Evolutionary conservation across 1,140 invertebrate species (phyloP).

Genomic region (Tetramorium simillimum): DNA sequence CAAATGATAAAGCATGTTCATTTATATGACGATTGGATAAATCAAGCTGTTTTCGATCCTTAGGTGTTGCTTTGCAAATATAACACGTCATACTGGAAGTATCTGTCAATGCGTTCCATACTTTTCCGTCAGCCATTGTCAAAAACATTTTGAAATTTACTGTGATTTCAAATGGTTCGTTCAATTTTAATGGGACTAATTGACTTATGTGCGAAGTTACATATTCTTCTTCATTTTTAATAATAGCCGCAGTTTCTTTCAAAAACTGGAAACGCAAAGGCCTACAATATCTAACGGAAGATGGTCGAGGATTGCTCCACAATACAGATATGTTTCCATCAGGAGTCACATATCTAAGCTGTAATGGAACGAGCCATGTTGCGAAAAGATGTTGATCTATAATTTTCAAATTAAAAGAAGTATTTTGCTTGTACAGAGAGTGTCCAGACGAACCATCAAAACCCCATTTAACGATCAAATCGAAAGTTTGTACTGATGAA

Average conservation of each 20-base stretch:
- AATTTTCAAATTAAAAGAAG: background rate
- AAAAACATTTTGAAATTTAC: background rate
- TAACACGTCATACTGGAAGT: background rate
- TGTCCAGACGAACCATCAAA: conserved; percentile 16
- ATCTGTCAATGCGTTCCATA: background rate
- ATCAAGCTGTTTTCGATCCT: background rate
- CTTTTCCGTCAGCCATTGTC: background rate
- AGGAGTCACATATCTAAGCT: background rate
- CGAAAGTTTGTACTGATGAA: background rate
- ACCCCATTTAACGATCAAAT: background rate
- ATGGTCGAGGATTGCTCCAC: background rate
- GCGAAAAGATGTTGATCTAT: background rate
- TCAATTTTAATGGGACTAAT: background rate
- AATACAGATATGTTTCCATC: background rate
- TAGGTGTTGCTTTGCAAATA: background rate
- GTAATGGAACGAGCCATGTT: background rate
- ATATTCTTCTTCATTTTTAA: background rate
- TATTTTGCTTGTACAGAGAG: background rate
- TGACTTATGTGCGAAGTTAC: background rate
- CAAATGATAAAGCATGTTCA: background rate
- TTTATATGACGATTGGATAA: background rate
- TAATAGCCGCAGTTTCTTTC: background rate
- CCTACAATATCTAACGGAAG: background rate
- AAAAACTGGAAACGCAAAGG: conserved; percentile 10
- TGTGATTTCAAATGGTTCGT: background rate